Base-by-base conservation (phyloP, 1,140 invertebrate species). In the Zophobas atratus region DNA sequence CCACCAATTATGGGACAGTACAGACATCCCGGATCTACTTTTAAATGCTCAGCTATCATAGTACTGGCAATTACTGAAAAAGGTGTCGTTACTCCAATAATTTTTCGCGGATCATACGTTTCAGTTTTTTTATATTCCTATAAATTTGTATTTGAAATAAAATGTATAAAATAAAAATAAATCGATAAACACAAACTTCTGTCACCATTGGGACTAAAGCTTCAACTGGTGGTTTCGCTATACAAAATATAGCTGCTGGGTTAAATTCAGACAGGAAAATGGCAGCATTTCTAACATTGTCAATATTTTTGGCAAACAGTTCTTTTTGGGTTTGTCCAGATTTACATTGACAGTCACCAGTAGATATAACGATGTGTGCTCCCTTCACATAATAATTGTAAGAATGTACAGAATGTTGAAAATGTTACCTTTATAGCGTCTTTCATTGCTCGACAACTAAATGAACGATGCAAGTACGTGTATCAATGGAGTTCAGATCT, bases 401-500 rank as follows among this genome's bases (percentile, higher is more conserved):
- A 79, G 53, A 63, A 46, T 35, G 34, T 63, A 0, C 33, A 43
- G 55, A 38, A 41, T 70, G 3, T 6, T 33, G 75, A 4, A n/a
- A 35, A 38, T 39, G 38, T 75, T 75, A 41, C 56, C 33, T 38
- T 35, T 1, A 51, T 46, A 8, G 67, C 36, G 41, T 72, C 36
- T 67, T 34, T 53, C 35, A 67, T 0, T 2, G 2, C 34, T 35
- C 20, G 46, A 34, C 43, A 48, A 34, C 6, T 33, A 41, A 49
- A 77, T 93, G 94, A 96, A 90, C 92, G 43, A 99, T 95, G 87
- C 93, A 92, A 76, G 96, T 92, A 41, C 90, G 89, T 6, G 97
- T 97, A 82, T 99, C 94, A 82, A 99, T 99, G 87, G 99, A 98
- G 34, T 96, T 98, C 8, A 99, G 90, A 91, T 99, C 98, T 77